phyloP scores from a whole-genome alignment of 2,888 invertebrate genomes.

The Barypeithes pellucidus region DNA sequence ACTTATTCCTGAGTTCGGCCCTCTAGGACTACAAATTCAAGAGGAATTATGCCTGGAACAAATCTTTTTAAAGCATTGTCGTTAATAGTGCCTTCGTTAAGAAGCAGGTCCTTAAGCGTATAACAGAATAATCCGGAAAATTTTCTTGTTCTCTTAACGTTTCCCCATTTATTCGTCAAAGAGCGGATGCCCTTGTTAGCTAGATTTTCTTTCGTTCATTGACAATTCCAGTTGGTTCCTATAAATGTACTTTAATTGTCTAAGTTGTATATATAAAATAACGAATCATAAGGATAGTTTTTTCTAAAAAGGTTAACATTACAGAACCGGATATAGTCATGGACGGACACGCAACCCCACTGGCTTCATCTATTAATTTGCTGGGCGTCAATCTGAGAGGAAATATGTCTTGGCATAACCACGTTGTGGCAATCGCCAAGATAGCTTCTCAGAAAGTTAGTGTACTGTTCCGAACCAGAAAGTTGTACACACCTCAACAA shows the following conservation, averaged over 20 bases:
- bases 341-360: too few species aligned
- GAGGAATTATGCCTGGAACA: slow-evolving; percentile 44
- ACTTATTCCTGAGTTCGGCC: slow-evolving; percentile 2
- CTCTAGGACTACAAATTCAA: slow-evolving; percentile 30
- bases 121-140: slow-evolving; percentile 48
- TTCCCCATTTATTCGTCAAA: slow-evolving; percentile 43
- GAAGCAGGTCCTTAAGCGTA: slow-evolving; percentile 37
- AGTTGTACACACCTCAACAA: too few species aligned
- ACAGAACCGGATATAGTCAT: too few species aligned
- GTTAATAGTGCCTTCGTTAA: slow-evolving; percentile 47
- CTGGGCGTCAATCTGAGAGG: too few species aligned
- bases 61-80: slow-evolving; percentile 37
- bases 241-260: neutral
- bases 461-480: too few species aligned
- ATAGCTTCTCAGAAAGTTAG: too few species aligned
- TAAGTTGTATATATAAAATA: too few species aligned
- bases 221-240: slow-evolving; percentile 16
- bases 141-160: slow-evolving; percentile 41
- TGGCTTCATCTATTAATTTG: too few species aligned
- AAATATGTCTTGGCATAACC: too few species aligned
- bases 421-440: too few species aligned
- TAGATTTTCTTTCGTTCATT: slow-evolving; percentile 24
- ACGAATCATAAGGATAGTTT: too few species aligned
- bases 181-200: slow-evolving; percentile 34
- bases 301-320: too few species aligned